Evolutionary conservation across 2,113 vertebrate genomes (phyloP).

Genomic region (Vombatus ursinus): DNA sequence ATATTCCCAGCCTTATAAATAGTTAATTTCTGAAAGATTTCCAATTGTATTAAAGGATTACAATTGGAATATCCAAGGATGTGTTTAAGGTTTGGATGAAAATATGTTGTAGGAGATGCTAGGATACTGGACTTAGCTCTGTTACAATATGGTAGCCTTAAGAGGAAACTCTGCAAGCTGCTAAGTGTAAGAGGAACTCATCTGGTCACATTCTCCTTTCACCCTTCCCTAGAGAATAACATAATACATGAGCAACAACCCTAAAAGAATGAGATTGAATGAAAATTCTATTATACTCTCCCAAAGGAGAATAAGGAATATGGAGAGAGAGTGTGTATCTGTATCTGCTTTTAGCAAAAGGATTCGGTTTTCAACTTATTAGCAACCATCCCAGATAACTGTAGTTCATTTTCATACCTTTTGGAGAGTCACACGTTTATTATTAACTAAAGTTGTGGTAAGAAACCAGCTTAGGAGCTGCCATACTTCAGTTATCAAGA

Average conservation of each 20-base stretch:
- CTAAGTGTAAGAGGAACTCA: conserved; percentile 6
- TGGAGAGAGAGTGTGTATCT: not conserved
- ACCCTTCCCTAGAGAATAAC: conserved; percentile 28
- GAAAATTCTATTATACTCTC: conserved; percentile 11
- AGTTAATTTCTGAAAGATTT: not conserved
- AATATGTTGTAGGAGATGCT: not conserved
- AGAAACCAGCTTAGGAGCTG: conserved; percentile 28
- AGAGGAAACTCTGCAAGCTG: conserved; percentile 7
- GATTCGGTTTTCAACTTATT: conserved; percentile 9
- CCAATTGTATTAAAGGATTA: conserved; percentile 13
- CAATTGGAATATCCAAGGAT: conserved; percentile 5
- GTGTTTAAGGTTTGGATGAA: not conserved
- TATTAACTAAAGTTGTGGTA: conserved; percentile 43
- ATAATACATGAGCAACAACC: not conserved
- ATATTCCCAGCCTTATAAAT: not conserved
- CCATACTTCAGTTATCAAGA: conserved; percentile 7
- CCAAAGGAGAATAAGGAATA: conserved; percentile 17
- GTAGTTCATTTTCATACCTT: conserved; percentile 26
- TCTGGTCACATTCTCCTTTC: conserved; percentile 9
- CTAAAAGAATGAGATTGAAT: conserved; percentile 19
- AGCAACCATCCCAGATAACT: conserved; percentile 13
- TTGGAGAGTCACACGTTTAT: conserved; percentile 37
- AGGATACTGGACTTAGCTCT: not conserved
- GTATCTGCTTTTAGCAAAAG: conserved; percentile 5
- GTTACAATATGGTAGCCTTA: not conserved